A percentile compares a stretch with the other conserved stretches of the same genome.
phyloP scores from a whole-genome alignment of 2,888 invertebrate species.

The Drosophila emarginata region DNA sequence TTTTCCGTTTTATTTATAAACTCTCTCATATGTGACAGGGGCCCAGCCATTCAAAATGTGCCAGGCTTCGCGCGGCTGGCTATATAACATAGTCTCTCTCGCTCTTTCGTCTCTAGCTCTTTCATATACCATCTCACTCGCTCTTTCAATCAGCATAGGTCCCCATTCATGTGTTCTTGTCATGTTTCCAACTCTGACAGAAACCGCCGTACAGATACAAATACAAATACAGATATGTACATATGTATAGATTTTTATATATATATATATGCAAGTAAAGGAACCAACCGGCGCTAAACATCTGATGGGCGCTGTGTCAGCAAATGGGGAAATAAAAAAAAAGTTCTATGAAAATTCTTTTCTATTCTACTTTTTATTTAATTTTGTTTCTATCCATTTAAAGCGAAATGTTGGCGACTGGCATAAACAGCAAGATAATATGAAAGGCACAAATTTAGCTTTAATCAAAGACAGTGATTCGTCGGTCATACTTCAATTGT shows the following conservation, averaged over 20 bases:
- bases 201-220: background rate
- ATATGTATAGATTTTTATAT: too few species aligned
- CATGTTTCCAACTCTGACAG: slow-evolving; percentile 28
- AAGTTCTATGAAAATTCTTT: background rate
- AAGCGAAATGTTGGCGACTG: background rate
- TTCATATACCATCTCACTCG: too few species aligned
- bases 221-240: too few species aligned
- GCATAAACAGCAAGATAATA: background rate
- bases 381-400: too few species aligned
- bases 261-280: background rate
- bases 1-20: slow-evolving; percentile 65
- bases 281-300: slow-evolving; percentile 36
- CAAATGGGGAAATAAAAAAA: background rate
- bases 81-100: slow-evolving; percentile 22
- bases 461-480: background rate
- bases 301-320: slow-evolving; percentile 45
- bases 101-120: too few species aligned
- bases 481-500: background rate
- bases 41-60: slow-evolving; percentile 42
- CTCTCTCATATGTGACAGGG: slow-evolving; percentile 49
- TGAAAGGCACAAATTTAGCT: background rate
- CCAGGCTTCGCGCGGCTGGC: slow-evolving; percentile 15
- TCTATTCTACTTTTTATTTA: background rate
- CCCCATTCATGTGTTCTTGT: slow-evolving; percentile 40
- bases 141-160: background rate